phyloP scores from a whole-genome alignment of 2,113 vertebrate genomes.

The Cinclus mexicanus region DNA sequence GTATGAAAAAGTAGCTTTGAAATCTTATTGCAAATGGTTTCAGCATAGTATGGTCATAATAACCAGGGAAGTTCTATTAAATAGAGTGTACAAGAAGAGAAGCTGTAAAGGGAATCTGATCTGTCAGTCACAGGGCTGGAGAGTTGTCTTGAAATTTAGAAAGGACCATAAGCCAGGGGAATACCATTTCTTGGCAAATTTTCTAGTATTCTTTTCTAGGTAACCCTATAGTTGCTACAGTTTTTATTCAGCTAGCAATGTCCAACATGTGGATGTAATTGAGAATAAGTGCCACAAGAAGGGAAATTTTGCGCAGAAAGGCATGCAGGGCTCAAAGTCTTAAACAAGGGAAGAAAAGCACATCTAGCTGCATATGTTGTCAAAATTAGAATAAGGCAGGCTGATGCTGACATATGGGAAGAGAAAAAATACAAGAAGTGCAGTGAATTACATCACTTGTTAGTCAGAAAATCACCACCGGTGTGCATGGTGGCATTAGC shows the following conservation, averaged over 20 bases:
- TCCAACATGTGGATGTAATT: background rate
- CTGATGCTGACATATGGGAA: rapidly evolving
- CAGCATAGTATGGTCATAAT: background rate
- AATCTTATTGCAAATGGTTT: background rate
- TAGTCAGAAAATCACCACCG: background rate
- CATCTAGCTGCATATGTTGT: background rate
- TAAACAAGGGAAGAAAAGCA: background rate
- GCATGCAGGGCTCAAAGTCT: background rate
- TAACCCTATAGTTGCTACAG: background rate
- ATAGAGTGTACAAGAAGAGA: background rate
- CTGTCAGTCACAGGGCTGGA: background rate
- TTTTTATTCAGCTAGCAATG: background rate
- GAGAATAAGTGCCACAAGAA: background rate
- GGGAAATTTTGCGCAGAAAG: background rate
- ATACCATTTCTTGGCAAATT: background rate
- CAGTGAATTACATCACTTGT: background rate
- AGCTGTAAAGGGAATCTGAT: background rate
- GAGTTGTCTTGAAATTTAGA: background rate
- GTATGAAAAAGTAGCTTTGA: background rate
- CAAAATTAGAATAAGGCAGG: background rate
- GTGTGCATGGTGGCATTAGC: background rate
- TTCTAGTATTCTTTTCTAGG: background rate
- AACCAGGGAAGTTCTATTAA: background rate
- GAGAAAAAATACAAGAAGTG: background rate
- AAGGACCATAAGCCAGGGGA: background rate